These are phyloP conservation scores for Teleopsis dalmanni DNA, from an alignment of 1,140 invertebrate species.

Conservation along the genomic window DNA sequence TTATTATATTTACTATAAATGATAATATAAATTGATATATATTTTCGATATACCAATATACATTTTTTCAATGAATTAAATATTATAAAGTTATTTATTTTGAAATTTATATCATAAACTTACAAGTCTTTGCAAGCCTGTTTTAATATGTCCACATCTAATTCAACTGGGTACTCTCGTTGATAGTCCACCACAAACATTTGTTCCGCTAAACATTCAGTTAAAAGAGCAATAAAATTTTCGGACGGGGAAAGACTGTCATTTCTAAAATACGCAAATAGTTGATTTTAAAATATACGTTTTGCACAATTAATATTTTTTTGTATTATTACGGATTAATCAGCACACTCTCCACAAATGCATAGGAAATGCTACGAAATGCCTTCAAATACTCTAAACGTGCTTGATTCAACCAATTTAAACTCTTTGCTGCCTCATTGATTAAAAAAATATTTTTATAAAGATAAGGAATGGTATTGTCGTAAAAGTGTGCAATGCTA, in stretches of 20 bases:
- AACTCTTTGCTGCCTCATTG: constrained; percentile 25
- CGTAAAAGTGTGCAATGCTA: constrained; percentile 58
- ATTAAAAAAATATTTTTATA: constrained; percentile 49
- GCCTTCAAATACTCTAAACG: constrained; percentile 48
- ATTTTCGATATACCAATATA: too few species aligned
- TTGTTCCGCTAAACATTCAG: constrained; percentile 56
- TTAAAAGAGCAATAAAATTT: constrained; percentile 53
- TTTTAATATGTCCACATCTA: constrained; percentile 52
- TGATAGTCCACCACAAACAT: constrained; percentile 66
- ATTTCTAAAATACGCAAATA: constrained; percentile 10
- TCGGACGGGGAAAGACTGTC: constrained; percentile 16
- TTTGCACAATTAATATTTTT: background rate
- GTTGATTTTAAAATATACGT: background rate
- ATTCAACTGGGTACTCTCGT: constrained; percentile 52
- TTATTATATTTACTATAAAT: too few species aligned
- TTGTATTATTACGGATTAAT: constrained; percentile 17
- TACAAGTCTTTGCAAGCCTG: constrained; percentile 53
- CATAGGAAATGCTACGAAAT: constrained; percentile 25
- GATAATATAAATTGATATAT: too few species aligned
- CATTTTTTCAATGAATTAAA: too few species aligned
- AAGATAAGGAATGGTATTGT: constrained; percentile 54
- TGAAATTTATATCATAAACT: constrained; percentile 21
- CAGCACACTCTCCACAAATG: constrained; percentile 37
- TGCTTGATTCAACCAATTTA: constrained; percentile 42
- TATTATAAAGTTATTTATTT: constrained; percentile 7